Conservation (phyloP, 2,113 vertebrate species). For the Lagopus leucura region DNA sequence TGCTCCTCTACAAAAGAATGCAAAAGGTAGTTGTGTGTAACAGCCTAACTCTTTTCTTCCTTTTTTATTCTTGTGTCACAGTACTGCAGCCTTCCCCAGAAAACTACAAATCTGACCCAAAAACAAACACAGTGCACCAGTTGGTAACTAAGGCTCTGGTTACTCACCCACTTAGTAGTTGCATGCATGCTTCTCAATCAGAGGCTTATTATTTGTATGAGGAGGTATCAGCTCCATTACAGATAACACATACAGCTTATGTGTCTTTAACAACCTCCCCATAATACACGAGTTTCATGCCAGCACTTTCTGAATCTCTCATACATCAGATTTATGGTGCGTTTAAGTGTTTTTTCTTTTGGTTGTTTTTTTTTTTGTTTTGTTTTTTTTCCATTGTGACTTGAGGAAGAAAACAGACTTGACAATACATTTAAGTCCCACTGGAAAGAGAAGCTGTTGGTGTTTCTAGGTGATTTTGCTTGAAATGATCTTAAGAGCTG, state of each 20-base stretch:
- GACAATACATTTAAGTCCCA: background rate
- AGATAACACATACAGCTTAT: background rate
- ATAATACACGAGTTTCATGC: rapidly evolving
- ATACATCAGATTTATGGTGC: too few species aligned
- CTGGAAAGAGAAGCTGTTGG: background rate
- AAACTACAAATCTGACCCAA: background rate
- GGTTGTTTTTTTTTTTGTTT: background rate
- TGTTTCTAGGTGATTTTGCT: background rate
- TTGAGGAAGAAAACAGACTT: background rate
- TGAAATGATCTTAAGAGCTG: background rate
- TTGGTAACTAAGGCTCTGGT: background rate
- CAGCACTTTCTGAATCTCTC: background rate
- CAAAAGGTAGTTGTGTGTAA: background rate
- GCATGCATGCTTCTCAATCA: background rate
- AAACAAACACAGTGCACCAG: background rate
- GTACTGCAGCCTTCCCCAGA: background rate
- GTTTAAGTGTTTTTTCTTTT: background rate
- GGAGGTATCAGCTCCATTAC: background rate
- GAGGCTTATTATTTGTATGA: background rate
- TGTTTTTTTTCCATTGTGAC: background rate
- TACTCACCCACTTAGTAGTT: background rate
- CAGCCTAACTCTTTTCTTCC: background rate
- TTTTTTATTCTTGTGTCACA: background rate
- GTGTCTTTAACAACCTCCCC: background rate
- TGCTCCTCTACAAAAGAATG: background rate